Base-by-base conservation (phyloP, 1,140 invertebrate species). In the Liolophura sinensis region DNA sequence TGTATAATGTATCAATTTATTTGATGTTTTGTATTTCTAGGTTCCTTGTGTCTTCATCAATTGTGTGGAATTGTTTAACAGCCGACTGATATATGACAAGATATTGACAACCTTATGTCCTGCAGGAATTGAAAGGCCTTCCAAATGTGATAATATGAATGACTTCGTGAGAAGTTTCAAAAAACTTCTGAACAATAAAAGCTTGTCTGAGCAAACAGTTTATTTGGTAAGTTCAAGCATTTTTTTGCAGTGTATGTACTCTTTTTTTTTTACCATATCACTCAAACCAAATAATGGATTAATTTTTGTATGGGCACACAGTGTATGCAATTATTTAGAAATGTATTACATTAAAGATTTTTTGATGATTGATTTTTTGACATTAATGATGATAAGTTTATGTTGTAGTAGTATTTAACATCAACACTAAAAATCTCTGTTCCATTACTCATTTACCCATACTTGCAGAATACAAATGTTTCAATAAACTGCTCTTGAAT, bases 61-160 rank as follows among this genome's bases (percentile, higher is more conserved):
- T 81, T 92, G 92, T 78, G 87, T 93, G 9, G 93, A 95, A 79
- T 92, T 91, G 76, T 91, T 91, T 75, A 88, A 87, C n/a, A 82
- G 86, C 1, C 90, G 89, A 83, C 89, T 93, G 60, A 84, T 95
- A 51, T 91, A 90, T 75, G 92, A 94, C 81, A 87, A 88, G n/a
- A 89, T 94, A 24, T 68, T 94, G 27, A 40, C 31, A 40, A 40
- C 31, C 31, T 40, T 40, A 40, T 40, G 31, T 40, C 31, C 31
- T 9, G 9, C 31, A 5, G 31, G 31, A 40, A 9, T 5, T 3
- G 31, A 40, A 40, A 7, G 86, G 86, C 83, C 91, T 90, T 69
- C 3, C 89, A 92, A 87, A 82, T 92, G 91, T 76, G 92, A 93
- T 62, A 90, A 90, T 72, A 84, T 93, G 73, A 88, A 90, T 71